Conservation (phyloP, 2,888 invertebrate species). For the Octodonta nipae region DNA sequence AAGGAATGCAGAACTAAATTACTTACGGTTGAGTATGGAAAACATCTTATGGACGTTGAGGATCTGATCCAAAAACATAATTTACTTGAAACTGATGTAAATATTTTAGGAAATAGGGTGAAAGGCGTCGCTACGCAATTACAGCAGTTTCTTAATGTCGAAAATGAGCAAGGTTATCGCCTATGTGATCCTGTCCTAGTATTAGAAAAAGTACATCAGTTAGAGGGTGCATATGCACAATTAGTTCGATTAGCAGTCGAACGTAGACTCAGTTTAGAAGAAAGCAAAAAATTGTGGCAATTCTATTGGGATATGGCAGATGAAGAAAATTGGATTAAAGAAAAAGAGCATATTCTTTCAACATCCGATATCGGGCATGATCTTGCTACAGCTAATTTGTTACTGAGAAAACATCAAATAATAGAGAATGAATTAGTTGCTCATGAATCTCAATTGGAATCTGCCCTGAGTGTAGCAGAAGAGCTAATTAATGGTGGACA, state of each 20-base stretch:
- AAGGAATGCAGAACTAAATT: conserved; percentile 94
- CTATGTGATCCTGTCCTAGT: conserved; percentile 95
- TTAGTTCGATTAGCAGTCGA: conserved; percentile 89
- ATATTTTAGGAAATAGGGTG: conserved; percentile 93
- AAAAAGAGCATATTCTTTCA: conserved; percentile 94
- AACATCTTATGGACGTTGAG: conserved; percentile 99
- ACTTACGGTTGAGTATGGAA: conserved; percentile 94
- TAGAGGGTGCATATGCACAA: conserved; percentile 93
- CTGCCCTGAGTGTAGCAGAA: conserved; percentile 78
- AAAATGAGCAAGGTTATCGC: conserved; percentile 68
- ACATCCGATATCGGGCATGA: conserved; percentile 97
- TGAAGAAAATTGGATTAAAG: conserved; percentile 95
- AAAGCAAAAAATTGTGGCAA: conserved; percentile 96
- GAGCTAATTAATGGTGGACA: conserved; percentile 70
- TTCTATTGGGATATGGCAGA: conserved; percentile 99
- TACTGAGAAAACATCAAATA: conserved; percentile 94
- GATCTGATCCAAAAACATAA: conserved; percentile 97
- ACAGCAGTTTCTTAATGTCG: conserved; percentile 82
- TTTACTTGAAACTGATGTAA: conserved; percentile 94
- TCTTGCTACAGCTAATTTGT: conserved; percentile 88
- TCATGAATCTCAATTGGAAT: conserved; percentile 83
- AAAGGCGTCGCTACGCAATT: conserved; percentile 93
- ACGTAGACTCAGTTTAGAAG: conserved; percentile 82
- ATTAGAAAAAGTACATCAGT: conserved; percentile 84
- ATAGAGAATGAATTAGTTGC: conserved; percentile 84